These are phyloP conservation scores for Burhinus oedicnemus DNA, from an alignment of 2,113 vertebrate genomes.

Conservation along the genomic window DNA sequence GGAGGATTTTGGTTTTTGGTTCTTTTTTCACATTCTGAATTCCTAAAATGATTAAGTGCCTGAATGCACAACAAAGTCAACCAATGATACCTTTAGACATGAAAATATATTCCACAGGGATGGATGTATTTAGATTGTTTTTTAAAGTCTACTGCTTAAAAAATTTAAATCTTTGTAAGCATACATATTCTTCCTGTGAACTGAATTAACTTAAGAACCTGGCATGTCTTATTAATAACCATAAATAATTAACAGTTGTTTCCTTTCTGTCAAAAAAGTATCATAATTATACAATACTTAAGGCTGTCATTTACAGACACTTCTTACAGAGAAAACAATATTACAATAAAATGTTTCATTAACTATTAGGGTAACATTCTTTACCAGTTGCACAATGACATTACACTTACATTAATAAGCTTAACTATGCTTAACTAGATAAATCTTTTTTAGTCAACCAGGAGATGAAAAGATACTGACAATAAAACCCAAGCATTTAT, in stretches of 20 bases:
- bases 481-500: neutral
- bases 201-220: neutral
- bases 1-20: fast-evolving
- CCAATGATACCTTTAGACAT: neutral
- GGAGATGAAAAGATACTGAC: neutral
- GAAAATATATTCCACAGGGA: neutral
- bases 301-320: neutral
- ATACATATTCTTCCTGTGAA: neutral
- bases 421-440: neutral
- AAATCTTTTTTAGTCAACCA: neutral
- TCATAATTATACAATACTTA: neutral
- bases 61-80: neutral
- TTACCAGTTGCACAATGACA: neutral
- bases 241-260: slow-evolving; percentile 30
- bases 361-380: neutral
- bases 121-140: neutral
- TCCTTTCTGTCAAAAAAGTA: neutral
- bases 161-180: neutral
- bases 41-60: neutral
- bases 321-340: neutral
- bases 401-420: neutral
- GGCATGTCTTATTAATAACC: neutral
- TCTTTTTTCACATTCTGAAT: neutral
- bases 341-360: neutral
- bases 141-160: neutral